Conservation (phyloP, 1,140 invertebrate genomes). For the Argopecten irradians region DNA sequence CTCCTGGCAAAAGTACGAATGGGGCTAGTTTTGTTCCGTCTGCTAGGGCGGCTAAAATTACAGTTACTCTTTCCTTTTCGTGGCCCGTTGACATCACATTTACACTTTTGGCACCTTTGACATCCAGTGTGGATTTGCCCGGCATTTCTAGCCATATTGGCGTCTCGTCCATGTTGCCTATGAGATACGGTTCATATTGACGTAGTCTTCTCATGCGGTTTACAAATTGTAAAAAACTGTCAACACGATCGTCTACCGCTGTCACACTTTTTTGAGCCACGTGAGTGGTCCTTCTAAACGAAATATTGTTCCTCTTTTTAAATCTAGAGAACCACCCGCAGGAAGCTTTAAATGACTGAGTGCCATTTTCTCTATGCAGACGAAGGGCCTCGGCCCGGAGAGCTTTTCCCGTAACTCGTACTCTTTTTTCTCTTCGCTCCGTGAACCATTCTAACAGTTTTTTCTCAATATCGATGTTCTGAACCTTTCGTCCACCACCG, state of each 20-base stretch:
- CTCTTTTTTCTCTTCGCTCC: too few relatives aligned
- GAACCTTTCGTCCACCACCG: too few relatives aligned
- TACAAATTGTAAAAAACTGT: conserved; percentile 33
- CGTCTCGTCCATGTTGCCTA: conserved; percentile 46
- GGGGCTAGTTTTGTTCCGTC: conserved; percentile 35
- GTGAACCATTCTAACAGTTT: too few relatives aligned
- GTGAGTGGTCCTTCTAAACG: conserved; percentile 1
- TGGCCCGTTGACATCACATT: background rate
- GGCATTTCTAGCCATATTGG: conserved; percentile 34
- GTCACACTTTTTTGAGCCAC: background rate
- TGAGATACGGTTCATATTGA: background rate
- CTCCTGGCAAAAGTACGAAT: conserved; percentile 17
- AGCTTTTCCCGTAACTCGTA: too few relatives aligned
- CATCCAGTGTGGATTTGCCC: conserved; percentile 21
- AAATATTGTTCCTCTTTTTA: too few relatives aligned
- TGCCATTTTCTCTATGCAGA: too few relatives aligned
- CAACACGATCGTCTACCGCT: background rate
- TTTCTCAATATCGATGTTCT: too few relatives aligned
- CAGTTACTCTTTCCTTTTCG: conserved; percentile 27
- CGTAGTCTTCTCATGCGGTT: background rate
- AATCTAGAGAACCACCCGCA: too few relatives aligned
- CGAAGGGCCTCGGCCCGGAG: too few relatives aligned
- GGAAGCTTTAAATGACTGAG: too few relatives aligned
- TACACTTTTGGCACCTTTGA: background rate
- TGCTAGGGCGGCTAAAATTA: conserved; percentile 14